Conservation (phyloP, 1,140 invertebrate genomes). For the Scaptomyza hsui region DNA sequence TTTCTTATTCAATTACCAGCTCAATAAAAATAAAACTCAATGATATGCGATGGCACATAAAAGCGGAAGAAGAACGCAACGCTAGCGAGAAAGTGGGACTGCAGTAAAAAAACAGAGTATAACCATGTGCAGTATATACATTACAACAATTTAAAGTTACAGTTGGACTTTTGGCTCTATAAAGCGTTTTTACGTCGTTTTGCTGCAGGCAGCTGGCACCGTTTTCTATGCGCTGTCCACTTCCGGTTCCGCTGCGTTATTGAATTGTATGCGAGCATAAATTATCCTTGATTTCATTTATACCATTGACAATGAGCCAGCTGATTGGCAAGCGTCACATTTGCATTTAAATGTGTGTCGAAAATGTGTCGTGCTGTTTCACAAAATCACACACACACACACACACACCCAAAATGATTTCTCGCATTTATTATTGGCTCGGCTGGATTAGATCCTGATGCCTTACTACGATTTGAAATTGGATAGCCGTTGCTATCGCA, state of each 20-base stretch:
- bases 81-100: slow-evolving; percentile 10
- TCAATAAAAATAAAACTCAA: slow-evolving; percentile 80
- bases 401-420: slow-evolving; percentile 35
- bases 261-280: slow-evolving; percentile 63
- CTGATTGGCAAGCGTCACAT: slow-evolving; percentile 53
- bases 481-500: slow-evolving; percentile 28
- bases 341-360: slow-evolving; percentile 59
- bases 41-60: slow-evolving; percentile 68
- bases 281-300: slow-evolving; percentile 68
- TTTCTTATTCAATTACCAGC: slow-evolving; percentile 78
- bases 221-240: slow-evolving; percentile 36
- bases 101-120: not conserved
- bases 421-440: slow-evolving; percentile 33
- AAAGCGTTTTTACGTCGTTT: slow-evolving; percentile 37
- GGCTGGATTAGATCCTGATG: slow-evolving; percentile 1
- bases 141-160: slow-evolving; percentile 47
- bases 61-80: slow-evolving; percentile 17
- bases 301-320: slow-evolving; percentile 32
- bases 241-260: slow-evolving; percentile 61
- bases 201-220: slow-evolving; percentile 27
- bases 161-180: slow-evolving; percentile 29
- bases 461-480: not conserved
- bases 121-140: slow-evolving; percentile 6
- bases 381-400: not conserved
- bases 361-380: slow-evolving; percentile 4